phyloP scores from a whole-genome alignment of 2,113 vertebrate genomes.

The Cavia porcellus region DNA sequence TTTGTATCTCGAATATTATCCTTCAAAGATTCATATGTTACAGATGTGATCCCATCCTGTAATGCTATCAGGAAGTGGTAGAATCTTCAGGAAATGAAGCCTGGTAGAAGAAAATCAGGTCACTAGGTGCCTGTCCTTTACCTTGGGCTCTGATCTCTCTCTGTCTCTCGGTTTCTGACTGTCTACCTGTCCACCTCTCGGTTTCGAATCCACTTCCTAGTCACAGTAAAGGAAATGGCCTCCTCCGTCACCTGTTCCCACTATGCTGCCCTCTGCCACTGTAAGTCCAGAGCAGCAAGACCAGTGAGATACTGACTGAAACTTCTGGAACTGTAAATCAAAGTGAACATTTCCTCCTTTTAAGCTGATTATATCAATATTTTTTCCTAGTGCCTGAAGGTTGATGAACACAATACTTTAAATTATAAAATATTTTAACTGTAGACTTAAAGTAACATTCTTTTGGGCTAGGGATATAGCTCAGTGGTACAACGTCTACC shows the following conservation, averaged over 20 bases:
- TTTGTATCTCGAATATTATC: not conserved
- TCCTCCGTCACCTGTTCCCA: not conserved
- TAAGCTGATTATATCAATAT: not conserved
- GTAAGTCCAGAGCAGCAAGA: not conserved
- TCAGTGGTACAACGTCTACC: too few relatives aligned
- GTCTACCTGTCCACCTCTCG: rapidly evolving
- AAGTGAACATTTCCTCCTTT: not conserved
- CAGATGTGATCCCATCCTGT: not conserved
- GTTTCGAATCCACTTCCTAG: too few relatives aligned
- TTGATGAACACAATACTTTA: not conserved
- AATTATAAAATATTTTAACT: not conserved
- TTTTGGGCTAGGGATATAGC: too few relatives aligned
- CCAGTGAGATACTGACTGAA: not conserved
- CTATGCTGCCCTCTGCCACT: not conserved
- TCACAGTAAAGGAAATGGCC: too few relatives aligned
- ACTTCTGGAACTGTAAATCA: not conserved
- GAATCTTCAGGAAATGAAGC: not conserved
- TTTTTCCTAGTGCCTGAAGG: not conserved
- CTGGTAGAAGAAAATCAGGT: not conserved
- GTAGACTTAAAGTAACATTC: not conserved
- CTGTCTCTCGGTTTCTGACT: not conserved
- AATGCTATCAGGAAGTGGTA: not conserved
- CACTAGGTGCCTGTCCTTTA: not conserved
- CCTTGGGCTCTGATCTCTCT: too few relatives aligned
- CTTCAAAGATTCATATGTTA: not conserved